Conservation (phyloP, 2,113 vertebrate species). For the Coturnix japonica region DNA sequence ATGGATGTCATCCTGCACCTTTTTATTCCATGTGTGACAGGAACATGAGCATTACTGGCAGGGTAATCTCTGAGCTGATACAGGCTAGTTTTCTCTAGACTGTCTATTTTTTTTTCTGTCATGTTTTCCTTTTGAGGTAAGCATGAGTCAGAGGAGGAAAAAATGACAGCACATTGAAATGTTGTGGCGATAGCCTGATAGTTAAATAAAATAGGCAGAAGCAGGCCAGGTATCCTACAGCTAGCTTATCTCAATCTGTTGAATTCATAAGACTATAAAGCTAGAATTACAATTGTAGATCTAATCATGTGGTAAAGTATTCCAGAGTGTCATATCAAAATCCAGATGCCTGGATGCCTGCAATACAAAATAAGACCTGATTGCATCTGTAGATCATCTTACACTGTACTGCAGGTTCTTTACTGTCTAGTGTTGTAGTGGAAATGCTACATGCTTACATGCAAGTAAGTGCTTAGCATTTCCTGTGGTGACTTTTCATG, state of each 20-base stretch:
- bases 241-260: neutral
- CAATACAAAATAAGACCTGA: neutral
- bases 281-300: neutral
- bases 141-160: neutral
- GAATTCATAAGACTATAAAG: neutral
- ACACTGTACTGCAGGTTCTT: neutral
- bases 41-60: neutral
- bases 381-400: neutral
- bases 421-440: too few species aligned
- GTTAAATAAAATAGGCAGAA: neutral
- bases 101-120: neutral
- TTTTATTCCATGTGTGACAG: neutral
- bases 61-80: neutral
- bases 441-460: neutral
- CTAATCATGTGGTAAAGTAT: neutral
- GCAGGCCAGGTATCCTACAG: neutral
- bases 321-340: neutral
- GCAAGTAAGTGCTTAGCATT: neutral
- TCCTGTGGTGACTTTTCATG: neutral
- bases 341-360: neutral
- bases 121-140: neutral
- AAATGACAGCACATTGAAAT: neutral
- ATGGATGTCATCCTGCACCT: neutral
- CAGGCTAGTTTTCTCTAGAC: neutral
- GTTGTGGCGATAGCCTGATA: neutral